Conservation (phyloP, 2,888 invertebrate genomes). For the Thecophora atra region DNA sequence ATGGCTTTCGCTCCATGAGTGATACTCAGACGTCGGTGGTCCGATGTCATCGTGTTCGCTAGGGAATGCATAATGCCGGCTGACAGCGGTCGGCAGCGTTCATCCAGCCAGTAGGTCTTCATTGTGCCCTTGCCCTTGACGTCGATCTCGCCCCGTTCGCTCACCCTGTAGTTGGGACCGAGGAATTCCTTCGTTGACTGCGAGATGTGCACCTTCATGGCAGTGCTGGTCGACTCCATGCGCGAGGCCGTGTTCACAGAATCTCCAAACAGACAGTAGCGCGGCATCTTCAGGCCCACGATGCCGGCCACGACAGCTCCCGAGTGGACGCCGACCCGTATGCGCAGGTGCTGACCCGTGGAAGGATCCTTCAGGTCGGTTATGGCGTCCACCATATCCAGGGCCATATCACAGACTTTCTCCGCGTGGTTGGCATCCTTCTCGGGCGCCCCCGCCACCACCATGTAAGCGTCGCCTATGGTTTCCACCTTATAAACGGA, state of each 20-base stretch:
- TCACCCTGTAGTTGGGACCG: slow-evolving; percentile 77
- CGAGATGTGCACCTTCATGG: slow-evolving; percentile 95
- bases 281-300: slow-evolving; percentile 92
- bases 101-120: slow-evolving; percentile 90
- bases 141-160: slow-evolving; percentile 83
- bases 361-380: slow-evolving; percentile 91
- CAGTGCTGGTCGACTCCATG: slow-evolving; percentile 92
- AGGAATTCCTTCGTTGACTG: slow-evolving; percentile 84
- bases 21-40: slow-evolving; percentile 50
- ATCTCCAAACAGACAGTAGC: slow-evolving; percentile 77
- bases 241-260: slow-evolving; percentile 90
- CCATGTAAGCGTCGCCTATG: slow-evolving; percentile 98
- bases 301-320: slow-evolving; percentile 94
- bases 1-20: slow-evolving; percentile 47
- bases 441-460: slow-evolving; percentile 94
- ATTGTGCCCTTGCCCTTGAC: slow-evolving; percentile 92
- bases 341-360: slow-evolving; percentile 84
- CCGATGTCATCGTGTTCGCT: slow-evolving; percentile 44
- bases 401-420: slow-evolving; percentile 92
- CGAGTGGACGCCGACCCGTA: slow-evolving; percentile 88
- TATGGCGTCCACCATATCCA: slow-evolving; percentile 95
- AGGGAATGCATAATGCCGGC: slow-evolving; percentile 54
- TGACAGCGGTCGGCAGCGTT: slow-evolving; percentile 65
- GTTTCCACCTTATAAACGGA: slow-evolving; percentile 98
- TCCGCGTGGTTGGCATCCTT: slow-evolving; percentile 90